phyloP scores from a whole-genome alignment of 2,888 invertebrate species.

The Baccha elongata region DNA sequence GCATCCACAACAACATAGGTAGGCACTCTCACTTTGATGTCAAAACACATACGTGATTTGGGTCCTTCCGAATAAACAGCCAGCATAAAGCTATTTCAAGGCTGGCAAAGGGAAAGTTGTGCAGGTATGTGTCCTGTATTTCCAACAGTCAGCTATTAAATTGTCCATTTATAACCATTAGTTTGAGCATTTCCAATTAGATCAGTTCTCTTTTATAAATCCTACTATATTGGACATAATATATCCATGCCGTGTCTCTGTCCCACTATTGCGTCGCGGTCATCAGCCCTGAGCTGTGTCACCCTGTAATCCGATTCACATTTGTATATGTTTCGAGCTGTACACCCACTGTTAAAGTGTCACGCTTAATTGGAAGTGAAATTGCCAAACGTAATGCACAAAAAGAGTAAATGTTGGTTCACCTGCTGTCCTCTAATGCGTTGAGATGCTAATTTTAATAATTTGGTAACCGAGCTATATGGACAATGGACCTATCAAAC shows the following conservation, averaged over 20 bases:
- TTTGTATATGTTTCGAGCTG: constrained; percentile 34
- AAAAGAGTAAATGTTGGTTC: not conserved
- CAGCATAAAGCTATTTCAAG: not conserved
- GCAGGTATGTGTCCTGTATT: constrained; percentile 9
- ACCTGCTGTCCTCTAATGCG: constrained; percentile 3
- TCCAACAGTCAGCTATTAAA: constrained; percentile 16
- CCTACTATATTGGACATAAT: not conserved
- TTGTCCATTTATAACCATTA: constrained; percentile 45
- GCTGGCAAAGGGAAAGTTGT: not conserved
- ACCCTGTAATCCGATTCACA: constrained; percentile 52
- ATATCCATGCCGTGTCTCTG: too few relatives aligned
- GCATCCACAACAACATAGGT: not conserved
- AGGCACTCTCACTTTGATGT: not conserved
- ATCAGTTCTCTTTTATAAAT: constrained; percentile 27
- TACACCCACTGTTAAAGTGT: not conserved
- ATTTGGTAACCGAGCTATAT: constrained; percentile 17
- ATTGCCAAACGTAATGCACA: constrained; percentile 32
- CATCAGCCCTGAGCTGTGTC: constrained; percentile 12
- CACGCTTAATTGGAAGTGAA: constrained; percentile 48
- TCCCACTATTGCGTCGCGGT: not conserved
- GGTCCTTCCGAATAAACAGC: not conserved
- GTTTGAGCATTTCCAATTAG: constrained; percentile 35
- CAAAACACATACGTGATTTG: not conserved
- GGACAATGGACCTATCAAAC: not conserved
- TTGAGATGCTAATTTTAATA: constrained; percentile 40